These are phyloP conservation scores for Penaeus chinensis DNA, from an alignment of 1,140 invertebrate species.

Conservation along the genomic window DNA sequence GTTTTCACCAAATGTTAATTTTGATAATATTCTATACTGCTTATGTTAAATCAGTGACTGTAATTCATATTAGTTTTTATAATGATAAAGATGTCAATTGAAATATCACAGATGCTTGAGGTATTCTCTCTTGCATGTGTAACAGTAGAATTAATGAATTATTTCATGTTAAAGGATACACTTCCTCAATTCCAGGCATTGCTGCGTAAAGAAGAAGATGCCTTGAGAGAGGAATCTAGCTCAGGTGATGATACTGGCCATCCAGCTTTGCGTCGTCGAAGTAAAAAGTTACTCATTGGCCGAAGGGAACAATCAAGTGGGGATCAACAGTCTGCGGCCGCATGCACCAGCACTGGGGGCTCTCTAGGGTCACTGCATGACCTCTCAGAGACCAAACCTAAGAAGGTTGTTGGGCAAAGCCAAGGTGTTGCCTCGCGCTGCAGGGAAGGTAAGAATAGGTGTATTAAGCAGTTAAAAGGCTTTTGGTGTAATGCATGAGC, in stretches of 20 bases:
- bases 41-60: too few relatives aligned
- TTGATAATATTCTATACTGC: too few relatives aligned
- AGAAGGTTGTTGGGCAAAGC: slow-evolving; percentile 38
- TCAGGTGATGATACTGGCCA: slow-evolving; percentile 51
- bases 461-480: too few relatives aligned
- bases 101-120: background rate
- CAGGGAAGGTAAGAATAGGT: slow-evolving; percentile 39
- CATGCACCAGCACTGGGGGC: slow-evolving; percentile 49
- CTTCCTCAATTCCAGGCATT: slow-evolving; percentile 22
- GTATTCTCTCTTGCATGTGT: background rate
- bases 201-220: slow-evolving; percentile 52
- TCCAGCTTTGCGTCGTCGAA: slow-evolving; percentile 22
- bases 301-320: slow-evolving; percentile 30
- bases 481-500: background rate
- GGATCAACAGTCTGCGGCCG: slow-evolving; percentile 42
- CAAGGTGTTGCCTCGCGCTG: slow-evolving; percentile 56
- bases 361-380: slow-evolving; percentile 55
- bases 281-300: slow-evolving; percentile 36
- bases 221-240: slow-evolving; percentile 51
- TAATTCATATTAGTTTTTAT: too few relatives aligned
- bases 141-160: background rate
- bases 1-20: too few relatives aligned
- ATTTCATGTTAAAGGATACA: background rate
- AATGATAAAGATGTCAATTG: too few relatives aligned
- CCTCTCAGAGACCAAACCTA: slow-evolving; percentile 44